phyloP scores from a whole-genome alignment of 2,888 invertebrate species.

The Kuschelorhynchus macadamiae region DNA sequence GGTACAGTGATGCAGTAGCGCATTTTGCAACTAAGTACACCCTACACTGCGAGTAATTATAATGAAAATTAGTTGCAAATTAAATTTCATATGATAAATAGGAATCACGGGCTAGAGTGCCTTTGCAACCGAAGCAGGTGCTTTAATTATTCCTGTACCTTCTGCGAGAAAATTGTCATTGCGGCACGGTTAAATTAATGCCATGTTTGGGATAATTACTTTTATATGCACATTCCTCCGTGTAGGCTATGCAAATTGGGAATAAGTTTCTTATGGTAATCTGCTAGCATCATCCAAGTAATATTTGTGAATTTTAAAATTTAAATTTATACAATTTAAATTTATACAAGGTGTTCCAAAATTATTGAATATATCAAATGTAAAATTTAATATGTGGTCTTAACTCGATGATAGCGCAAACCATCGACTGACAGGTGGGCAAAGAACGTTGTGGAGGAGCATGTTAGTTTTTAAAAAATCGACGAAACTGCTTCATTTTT shows the following conservation, averaged over 20 bases:
- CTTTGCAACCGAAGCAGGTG: constrained; percentile 7
- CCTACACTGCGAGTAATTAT: background rate
- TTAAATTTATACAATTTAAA: no score
- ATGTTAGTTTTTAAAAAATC: no score
- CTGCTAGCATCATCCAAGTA: background rate
- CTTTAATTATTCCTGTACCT: constrained; percentile 10
- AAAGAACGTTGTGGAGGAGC: no score
- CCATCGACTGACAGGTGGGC: no score
- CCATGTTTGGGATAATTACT: constrained; percentile 34
- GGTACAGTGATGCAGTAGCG: background rate
- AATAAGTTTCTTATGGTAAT: constrained; percentile 17
- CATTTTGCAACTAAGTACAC: constrained; percentile 1
- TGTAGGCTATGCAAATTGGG: constrained; percentile 24
- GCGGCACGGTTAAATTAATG: constrained; percentile 27
- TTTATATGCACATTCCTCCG: background rate
- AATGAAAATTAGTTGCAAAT: constrained; percentile 15
- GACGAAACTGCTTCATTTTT: no score
- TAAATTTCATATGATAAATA: constrained; percentile 12
- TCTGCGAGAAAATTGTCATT: constrained; percentile 12
- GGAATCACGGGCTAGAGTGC: constrained; percentile 12
- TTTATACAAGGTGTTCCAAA: no score
- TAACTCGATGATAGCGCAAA: no score
- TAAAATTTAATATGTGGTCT: no score
- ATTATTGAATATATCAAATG: no score
- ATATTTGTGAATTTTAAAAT: background rate